Conservation (phyloP, 1,140 invertebrate genomes). For the Monomorium pharaonis region DNA sequence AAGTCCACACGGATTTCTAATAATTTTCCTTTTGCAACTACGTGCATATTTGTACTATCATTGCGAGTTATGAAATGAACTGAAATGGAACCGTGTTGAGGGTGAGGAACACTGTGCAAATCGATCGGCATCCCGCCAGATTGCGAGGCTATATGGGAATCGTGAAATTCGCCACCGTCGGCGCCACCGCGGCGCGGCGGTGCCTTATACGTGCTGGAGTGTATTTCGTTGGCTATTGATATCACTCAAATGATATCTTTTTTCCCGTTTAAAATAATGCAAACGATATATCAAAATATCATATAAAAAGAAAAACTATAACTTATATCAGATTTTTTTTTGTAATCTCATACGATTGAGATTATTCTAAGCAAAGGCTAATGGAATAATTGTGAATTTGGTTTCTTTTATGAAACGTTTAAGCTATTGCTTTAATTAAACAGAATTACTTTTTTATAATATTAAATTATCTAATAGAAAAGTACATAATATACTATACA, state of each 20-base stretch:
- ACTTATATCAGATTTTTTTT: background rate
- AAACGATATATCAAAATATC: background rate
- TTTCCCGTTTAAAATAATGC: background rate
- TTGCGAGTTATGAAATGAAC: background rate
- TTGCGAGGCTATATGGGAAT: too few relatives aligned
- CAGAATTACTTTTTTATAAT: background rate
- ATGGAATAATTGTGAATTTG: background rate
- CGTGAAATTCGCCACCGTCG: too few relatives aligned
- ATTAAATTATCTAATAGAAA: background rate
- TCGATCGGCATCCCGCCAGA: too few relatives aligned
- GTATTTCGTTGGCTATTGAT: slow-evolving; percentile 15
- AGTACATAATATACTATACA: background rate
- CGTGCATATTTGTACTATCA: background rate
- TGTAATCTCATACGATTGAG: background rate
- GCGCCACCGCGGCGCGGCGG: slow-evolving; percentile 13
- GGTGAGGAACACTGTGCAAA: too few relatives aligned
- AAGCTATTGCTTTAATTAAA: background rate
- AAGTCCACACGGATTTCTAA: background rate
- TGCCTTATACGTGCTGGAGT: slow-evolving; percentile 14
- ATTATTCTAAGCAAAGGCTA: background rate
- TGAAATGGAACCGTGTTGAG: too few relatives aligned
- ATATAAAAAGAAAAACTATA: background rate
- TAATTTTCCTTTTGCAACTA: background rate
- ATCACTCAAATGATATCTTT: slow-evolving; percentile 25
- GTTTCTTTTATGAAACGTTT: background rate